A percentile compares a stretch with the other conserved stretches of the same genome.
Evolutionary conservation across 2,797 vertebrate genomes (phyloP).

Genomic region (Amazona finschi): DNA sequence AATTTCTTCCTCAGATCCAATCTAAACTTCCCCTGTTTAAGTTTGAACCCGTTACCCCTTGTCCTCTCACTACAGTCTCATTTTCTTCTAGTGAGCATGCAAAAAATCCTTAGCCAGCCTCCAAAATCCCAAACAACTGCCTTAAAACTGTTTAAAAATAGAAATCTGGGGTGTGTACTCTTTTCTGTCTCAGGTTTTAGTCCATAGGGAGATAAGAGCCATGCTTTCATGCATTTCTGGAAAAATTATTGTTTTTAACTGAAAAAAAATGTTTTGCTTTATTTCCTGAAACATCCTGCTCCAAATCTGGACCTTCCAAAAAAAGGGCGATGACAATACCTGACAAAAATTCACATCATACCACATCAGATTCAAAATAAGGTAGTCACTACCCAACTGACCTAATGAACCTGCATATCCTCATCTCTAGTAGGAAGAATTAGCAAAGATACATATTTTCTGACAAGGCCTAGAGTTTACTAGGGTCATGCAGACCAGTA

Average conservation of each 20-base stretch:
- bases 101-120: background rate
- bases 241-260: background rate
- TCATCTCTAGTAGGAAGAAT: background rate
- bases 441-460: background rate
- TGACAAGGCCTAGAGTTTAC: background rate
- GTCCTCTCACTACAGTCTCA: background rate
- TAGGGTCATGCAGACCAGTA: background rate
- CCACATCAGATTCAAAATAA: background rate
- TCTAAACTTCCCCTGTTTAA: too few relatives aligned
- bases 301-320: background rate
- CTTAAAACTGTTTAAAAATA: background rate
- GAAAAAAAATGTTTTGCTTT: background rate
- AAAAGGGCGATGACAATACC: background rate
- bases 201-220: background rate
- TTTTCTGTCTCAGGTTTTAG: background rate
- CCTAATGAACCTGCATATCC: background rate
- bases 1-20: too few relatives aligned
- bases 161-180: background rate
- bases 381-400: background rate
- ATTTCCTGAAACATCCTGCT: background rate
- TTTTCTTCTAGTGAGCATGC: background rate
- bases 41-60: too few relatives aligned
- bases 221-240: background rate
- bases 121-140: background rate
- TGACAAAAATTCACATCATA: background rate